These are phyloP conservation scores for Formica selysi DNA, from an alignment of 1,140 invertebrate genomes.

Conservation along the genomic window DNA sequence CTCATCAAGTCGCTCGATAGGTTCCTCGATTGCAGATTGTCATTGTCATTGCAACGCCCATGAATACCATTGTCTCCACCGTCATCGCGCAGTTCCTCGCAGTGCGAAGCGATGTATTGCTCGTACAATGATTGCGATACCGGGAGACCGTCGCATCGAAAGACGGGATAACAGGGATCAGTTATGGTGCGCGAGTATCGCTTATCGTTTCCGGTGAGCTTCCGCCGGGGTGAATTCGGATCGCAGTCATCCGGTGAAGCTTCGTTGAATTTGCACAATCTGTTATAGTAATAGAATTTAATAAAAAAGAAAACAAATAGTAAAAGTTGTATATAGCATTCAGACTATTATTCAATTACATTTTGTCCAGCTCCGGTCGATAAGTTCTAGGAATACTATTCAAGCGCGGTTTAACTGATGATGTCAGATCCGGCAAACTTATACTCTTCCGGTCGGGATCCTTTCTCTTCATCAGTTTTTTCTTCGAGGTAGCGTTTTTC, in stretches of 20 bases:
- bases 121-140: slow-evolving; percentile 91
- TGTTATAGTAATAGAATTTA: slow-evolving; percentile 1
- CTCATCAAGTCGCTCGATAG: slow-evolving; percentile 23
- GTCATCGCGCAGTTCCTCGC: slow-evolving; percentile 75
- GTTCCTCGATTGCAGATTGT: background rate
- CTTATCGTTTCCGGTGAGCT: slow-evolving; percentile 50
- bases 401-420: slow-evolving; percentile 70
- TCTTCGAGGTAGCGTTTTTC: slow-evolving; percentile 71
- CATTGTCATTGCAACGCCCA: background rate
- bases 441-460: slow-evolving; percentile 83
- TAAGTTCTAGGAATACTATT: slow-evolving; percentile 68
- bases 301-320: background rate
- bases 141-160: slow-evolving; percentile 90
- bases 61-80: background rate
- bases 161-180: slow-evolving; percentile 92
- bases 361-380: slow-evolving; percentile 30
- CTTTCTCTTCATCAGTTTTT: slow-evolving; percentile 70
- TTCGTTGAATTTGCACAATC: slow-evolving; percentile 32
- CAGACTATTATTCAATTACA: slow-evolving; percentile 21
- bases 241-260: slow-evolving; percentile 81
- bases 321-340: slow-evolving; percentile 3
- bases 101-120: slow-evolving; percentile 87
- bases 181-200: slow-evolving; percentile 89
- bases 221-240: slow-evolving; percentile 71
- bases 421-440: slow-evolving; percentile 82